Evolutionary conservation across 2,888 invertebrate species (phyloP).

Genomic region (Kryphioiulus occultus): DNA sequence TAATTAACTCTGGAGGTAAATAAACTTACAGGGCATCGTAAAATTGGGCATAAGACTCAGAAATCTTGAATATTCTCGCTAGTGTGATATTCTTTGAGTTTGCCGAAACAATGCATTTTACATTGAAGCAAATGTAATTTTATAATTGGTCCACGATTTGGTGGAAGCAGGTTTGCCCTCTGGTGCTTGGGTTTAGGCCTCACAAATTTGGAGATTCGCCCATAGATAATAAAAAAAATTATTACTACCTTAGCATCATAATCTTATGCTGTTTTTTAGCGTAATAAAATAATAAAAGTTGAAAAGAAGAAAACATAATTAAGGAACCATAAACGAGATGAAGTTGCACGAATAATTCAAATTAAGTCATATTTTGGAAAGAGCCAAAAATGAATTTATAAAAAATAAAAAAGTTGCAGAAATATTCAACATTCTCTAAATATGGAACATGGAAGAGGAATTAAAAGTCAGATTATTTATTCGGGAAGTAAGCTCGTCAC

Average conservation of each 20-base stretch:
- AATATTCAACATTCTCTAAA: background rate
- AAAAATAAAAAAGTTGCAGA: background rate
- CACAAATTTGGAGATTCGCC: background rate
- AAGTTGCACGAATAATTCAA: background rate
- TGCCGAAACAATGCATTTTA: background rate
- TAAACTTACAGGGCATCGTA: background rate
- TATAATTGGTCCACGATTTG: background rate
- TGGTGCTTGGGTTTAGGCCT: background rate
- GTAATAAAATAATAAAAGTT: background rate
- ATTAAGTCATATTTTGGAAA: background rate
- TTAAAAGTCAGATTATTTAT: too few species aligned
- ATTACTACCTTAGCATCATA: background rate
- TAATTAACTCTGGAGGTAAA: constrained; percentile 18
- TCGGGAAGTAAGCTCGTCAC: too few species aligned
- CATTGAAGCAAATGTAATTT: constrained; percentile 25
- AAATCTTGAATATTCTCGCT: background rate
- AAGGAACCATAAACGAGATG: background rate
- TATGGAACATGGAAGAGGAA: background rate
- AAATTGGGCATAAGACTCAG: background rate
- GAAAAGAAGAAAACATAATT: background rate
- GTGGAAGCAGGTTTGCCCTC: background rate
- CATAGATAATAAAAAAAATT: background rate
- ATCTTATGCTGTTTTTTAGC: background rate
- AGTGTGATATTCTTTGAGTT: background rate
- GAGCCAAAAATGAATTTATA: background rate